phyloP scores from a whole-genome alignment of 2,113 vertebrate species.

The Phoenicopterus ruber region DNA sequence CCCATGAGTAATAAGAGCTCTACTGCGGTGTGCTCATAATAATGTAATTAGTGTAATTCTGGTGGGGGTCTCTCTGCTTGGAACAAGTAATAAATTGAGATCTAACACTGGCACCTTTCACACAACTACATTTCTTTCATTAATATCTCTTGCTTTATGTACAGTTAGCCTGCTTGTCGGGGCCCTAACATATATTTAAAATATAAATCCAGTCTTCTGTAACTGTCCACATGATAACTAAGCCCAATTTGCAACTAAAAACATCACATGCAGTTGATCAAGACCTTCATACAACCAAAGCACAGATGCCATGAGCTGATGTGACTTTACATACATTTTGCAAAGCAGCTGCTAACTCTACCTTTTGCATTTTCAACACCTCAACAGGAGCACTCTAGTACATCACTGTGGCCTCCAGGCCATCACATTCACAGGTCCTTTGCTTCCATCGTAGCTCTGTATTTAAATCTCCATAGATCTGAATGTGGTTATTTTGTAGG shows the following conservation, averaged over 20 bases:
- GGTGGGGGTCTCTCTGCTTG: neutral
- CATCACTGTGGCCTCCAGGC: neutral
- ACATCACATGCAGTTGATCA: neutral
- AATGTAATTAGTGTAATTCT: constrained; percentile 29
- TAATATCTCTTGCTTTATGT: neutral
- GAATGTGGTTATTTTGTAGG: neutral
- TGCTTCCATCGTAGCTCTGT: neutral
- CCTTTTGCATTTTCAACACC: neutral
- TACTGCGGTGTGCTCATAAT: neutral
- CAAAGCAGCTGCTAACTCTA: neutral
- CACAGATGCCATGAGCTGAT: neutral
- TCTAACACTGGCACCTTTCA: neutral
- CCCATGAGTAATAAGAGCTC: neutral
- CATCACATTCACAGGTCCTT: neutral
- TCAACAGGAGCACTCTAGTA: neutral
- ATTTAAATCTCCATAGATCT: neutral
- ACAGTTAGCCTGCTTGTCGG: neutral
- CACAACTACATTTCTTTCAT: neutral
- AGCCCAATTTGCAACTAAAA: neutral
- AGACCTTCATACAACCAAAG: neutral
- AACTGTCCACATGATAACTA: neutral
- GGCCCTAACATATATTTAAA: neutral
- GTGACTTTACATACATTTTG: neutral
- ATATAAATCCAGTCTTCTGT: neutral
- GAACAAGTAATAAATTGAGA: neutral